Evolutionary conservation across 2,888 invertebrate genomes (phyloP).

Genomic region (Dynastes grantii): DNA sequence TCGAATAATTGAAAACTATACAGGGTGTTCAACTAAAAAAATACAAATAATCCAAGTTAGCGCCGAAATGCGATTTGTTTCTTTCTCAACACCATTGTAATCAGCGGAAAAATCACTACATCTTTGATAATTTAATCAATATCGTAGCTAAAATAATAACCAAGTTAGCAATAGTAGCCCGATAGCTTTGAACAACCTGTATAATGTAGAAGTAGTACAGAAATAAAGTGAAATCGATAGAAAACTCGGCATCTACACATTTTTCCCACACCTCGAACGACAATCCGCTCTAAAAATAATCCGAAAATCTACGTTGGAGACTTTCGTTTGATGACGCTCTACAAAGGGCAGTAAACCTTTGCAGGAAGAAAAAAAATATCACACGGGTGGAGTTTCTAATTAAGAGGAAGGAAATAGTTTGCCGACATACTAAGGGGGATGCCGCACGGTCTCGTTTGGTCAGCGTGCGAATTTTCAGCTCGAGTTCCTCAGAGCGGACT

Average conservation of each 20-base stretch:
- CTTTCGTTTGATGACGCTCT: not conserved
- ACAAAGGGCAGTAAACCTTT: constrained; percentile 24
- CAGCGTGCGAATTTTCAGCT: constrained; percentile 47
- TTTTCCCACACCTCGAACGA: constrained; percentile 32
- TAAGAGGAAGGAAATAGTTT: constrained; percentile 39
- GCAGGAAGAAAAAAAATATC: constrained; percentile 21
- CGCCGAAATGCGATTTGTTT: no score
- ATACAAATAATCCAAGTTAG: no score
- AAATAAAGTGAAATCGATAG: not conserved
- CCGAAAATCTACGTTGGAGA: constrained; percentile 16
- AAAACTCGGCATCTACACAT: not conserved
- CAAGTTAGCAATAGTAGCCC: no score
- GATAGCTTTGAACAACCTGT: no score
- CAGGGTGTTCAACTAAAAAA: no score
- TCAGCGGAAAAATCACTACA: no score
- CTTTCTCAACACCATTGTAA: no score
- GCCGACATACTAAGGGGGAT: constrained; percentile 21
- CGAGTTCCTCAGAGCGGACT: constrained; percentile 26
- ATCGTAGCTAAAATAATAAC: no score
- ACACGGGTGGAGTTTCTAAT: constrained; percentile 45
- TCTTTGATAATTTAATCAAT: no score
- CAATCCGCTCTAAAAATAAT: constrained; percentile 25
- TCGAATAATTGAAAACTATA: no score
- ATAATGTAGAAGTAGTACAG: no score
- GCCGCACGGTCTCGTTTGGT: constrained; percentile 35